These are phyloP conservation scores for Syndactyla subalaris DNA, from an alignment of 2,797 vertebrate genomes.

Conservation along the genomic window DNA sequence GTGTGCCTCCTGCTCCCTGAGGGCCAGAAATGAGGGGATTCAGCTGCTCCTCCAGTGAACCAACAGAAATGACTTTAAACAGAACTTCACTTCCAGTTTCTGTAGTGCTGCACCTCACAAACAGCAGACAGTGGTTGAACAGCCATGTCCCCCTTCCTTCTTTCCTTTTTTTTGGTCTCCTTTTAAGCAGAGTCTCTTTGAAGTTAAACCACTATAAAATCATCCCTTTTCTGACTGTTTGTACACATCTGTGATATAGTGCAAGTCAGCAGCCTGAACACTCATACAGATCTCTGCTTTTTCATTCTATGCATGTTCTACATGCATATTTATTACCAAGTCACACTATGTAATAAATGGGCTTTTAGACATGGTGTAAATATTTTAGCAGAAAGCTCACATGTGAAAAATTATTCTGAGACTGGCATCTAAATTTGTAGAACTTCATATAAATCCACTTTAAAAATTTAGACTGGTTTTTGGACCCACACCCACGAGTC, in stretches of 20 bases:
- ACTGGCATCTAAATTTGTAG: background rate
- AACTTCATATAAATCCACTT: background rate
- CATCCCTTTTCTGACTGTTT: background rate
- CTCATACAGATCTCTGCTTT: background rate
- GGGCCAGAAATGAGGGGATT: background rate
- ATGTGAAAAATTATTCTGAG: background rate
- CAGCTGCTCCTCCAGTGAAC: background rate
- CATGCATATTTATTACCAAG: background rate
- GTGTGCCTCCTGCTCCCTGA: background rate
- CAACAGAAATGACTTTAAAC: background rate
- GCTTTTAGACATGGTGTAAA: slow-evolving; percentile 1
- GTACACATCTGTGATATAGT: background rate
- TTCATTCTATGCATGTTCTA: background rate
- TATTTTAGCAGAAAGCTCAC: slow-evolving; percentile 11
- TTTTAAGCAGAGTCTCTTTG: background rate
- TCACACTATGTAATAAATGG: background rate
- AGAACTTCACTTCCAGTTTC: background rate
- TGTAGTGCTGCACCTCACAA: background rate
- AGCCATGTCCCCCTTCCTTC: rapidly evolving
- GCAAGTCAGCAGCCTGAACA: background rate
- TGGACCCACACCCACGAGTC: background rate
- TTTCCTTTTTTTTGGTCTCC: background rate
- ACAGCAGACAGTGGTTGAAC: background rate
- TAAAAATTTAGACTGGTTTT: background rate
- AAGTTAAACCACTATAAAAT: background rate